A percentile compares a stretch with the other conserved stretches of the same genome.
Evolutionary conservation across 2,797 vertebrate genomes (phyloP).

Genomic region (Columba guinea): DNA sequence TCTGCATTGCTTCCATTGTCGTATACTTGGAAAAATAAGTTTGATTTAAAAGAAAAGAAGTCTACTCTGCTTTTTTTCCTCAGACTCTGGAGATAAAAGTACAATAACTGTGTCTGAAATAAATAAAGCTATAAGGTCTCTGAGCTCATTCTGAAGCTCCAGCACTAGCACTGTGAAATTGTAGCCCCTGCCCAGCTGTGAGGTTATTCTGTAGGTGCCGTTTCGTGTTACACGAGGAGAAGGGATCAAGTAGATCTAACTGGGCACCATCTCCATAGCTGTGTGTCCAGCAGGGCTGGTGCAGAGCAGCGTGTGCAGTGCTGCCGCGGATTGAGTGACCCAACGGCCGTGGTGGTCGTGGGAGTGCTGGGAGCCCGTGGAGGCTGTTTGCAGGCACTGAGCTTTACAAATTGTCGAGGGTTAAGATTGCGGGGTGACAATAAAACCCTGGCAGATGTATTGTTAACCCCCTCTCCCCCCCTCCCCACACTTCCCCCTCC

Average conservation of each 20-base stretch:
- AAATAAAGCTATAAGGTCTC: not conserved
- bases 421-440: no score
- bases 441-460: no score
- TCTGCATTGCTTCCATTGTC: not conserved
- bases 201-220: not conserved
- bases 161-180: not conserved
- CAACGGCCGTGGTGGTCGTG: not conserved
- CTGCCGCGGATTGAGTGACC: no score
- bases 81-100: not conserved
- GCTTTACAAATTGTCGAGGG: no score
- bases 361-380: not conserved
- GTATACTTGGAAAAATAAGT: not conserved
- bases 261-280: not conserved
- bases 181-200: not conserved
- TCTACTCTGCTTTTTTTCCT: not conserved
- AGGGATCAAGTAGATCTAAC: not conserved
- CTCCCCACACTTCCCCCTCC: no score
- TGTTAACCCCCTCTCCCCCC: no score
- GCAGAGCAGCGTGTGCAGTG: not conserved
- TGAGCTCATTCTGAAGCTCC: not conserved
- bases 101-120: not conserved
- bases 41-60: not conserved
- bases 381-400: not conserved
- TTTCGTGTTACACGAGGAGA: not conserved
- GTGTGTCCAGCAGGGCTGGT: not conserved